Conservation (phyloP, 2,797 vertebrate species). For the Galago senegalensis region DNA sequence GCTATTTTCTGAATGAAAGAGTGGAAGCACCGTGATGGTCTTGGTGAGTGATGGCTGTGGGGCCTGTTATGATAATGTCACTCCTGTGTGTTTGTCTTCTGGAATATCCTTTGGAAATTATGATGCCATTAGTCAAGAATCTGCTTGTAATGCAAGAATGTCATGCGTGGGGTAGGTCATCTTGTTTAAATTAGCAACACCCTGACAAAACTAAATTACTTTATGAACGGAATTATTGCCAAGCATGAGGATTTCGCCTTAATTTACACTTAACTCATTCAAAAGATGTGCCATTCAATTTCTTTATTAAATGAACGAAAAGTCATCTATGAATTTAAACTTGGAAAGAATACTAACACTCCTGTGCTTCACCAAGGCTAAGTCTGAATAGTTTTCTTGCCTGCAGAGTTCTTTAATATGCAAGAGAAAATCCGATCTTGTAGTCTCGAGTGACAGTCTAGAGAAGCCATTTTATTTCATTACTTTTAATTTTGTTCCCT, state of each 20-base stretch:
- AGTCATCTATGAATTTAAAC: constrained; percentile 74
- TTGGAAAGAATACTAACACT: constrained; percentile 59
- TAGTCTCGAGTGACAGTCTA: constrained; percentile 36
- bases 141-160: constrained; percentile 69
- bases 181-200: constrained; percentile 84
- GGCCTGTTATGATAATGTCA: constrained; percentile 58
- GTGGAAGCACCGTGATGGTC: background rate
- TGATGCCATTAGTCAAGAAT: constrained; percentile 75
- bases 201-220: constrained; percentile 73
- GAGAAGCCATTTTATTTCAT: constrained; percentile 69
- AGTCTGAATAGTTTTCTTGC: constrained; percentile 71
- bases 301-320: constrained; percentile 72
- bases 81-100: constrained; percentile 67
- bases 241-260: constrained; percentile 73
- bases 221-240: constrained; percentile 61
- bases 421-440: constrained; percentile 70
- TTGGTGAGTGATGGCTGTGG: background rate
- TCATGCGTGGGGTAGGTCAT: constrained; percentile 73
- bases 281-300: constrained; percentile 73
- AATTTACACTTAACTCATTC: constrained; percentile 79
- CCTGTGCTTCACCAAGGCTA: background rate
- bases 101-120: constrained; percentile 74
- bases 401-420: constrained; percentile 50
- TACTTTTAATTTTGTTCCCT: constrained; percentile 51
- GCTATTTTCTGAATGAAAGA: constrained; percentile 46